These are phyloP conservation scores for Geodia barretti DNA, from an alignment of 37 sponge, comb jelly and placozoan genomes.

Conservation along the genomic window DNA sequence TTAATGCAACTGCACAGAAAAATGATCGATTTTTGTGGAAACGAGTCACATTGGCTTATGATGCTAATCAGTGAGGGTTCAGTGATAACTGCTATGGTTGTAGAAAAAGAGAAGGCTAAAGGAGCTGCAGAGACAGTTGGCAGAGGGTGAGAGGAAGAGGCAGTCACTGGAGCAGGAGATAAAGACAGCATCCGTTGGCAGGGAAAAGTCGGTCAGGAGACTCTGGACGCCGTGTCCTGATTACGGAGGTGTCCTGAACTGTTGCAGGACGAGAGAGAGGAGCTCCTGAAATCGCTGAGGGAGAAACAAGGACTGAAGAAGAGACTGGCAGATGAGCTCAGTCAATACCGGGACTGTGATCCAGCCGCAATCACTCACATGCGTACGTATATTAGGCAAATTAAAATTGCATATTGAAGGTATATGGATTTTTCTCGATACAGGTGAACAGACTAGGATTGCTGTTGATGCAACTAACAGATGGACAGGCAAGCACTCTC, in stretches of 20 bases:
- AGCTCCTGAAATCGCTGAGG: slow-evolving; percentile 64
- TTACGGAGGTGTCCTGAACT: background rate
- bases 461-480: slow-evolving; percentile 87
- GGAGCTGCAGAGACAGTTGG: slow-evolving; percentile 46
- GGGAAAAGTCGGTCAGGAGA: slow-evolving; percentile 57
- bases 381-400: slow-evolving; percentile 19
- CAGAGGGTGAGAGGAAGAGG: slow-evolving; percentile 22
- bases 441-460: slow-evolving; percentile 54
- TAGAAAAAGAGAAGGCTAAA: slow-evolving; percentile 44
- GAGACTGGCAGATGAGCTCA: slow-evolving; percentile 60
- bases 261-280: slow-evolving; percentile 48
- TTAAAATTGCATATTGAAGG: background rate
- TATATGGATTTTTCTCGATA: slow-evolving; percentile 6
- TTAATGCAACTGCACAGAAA: too few species aligned
- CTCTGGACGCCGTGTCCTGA: background rate
- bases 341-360: slow-evolving; percentile 83
- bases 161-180: slow-evolving; percentile 34
- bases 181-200: slow-evolving; percentile 33
- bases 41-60: too few species aligned
- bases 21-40: too few species aligned
- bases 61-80: background rate
- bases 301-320: slow-evolving; percentile 31
- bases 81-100: background rate
- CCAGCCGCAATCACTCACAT: slow-evolving; percentile 70
- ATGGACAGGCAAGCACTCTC: slow-evolving; percentile 83